Percentiles rank a stretch among this genome's conserved stretches.
Conservation (phyloP, 1,140 invertebrate species). For the Galleria mellonella region DNA sequence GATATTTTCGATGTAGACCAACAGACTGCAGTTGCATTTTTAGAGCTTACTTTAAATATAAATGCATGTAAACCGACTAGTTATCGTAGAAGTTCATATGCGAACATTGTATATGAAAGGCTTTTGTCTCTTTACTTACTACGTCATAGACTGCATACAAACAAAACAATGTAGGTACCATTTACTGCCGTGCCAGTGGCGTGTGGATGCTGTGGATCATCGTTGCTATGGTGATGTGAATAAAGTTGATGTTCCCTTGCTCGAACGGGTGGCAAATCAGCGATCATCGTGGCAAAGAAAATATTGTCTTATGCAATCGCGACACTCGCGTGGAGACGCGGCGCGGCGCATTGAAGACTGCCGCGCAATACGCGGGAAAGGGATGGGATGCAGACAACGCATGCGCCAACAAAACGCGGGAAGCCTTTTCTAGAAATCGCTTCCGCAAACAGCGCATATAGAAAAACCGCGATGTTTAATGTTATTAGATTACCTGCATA, state of each 20-base stretch:
- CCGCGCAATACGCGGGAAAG: slow-evolving; percentile 51
- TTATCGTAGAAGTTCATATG: too few relatives aligned
- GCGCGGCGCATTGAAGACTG: slow-evolving; percentile 54
- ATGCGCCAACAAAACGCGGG: slow-evolving; percentile 59
- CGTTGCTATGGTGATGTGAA: slow-evolving; percentile 21
- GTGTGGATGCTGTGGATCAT: slow-evolving; percentile 9
- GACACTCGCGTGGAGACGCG: slow-evolving; percentile 38
- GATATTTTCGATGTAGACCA: too few relatives aligned
- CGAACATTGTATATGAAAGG: not conserved
- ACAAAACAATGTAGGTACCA: slow-evolving; percentile 42
- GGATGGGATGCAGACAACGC: slow-evolving; percentile 38
- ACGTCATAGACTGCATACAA: slow-evolving; percentile 41
- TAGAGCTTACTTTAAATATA: too few relatives aligned
- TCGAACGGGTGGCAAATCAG: slow-evolving; percentile 38
- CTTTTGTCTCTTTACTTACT: slow-evolving; percentile 23
- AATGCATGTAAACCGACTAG: too few relatives aligned
- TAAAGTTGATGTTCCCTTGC: slow-evolving; percentile 35
- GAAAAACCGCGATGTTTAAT: slow-evolving; percentile 5
- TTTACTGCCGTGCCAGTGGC: slow-evolving; percentile 16
- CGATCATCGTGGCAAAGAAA: slow-evolving; percentile 45
- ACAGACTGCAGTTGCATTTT: too few relatives aligned
- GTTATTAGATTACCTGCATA: slow-evolving; percentile 1
- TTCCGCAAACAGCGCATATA: slow-evolving; percentile 18
- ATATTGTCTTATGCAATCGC: slow-evolving; percentile 30
- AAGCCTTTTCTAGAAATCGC: slow-evolving; percentile 54